A percentile compares a stretch with the other conserved stretches of the same genome.
These are phyloP conservation scores for Oriolus oriolus DNA, from an alignment of 2,113 vertebrate species.

Conservation along the genomic window DNA sequence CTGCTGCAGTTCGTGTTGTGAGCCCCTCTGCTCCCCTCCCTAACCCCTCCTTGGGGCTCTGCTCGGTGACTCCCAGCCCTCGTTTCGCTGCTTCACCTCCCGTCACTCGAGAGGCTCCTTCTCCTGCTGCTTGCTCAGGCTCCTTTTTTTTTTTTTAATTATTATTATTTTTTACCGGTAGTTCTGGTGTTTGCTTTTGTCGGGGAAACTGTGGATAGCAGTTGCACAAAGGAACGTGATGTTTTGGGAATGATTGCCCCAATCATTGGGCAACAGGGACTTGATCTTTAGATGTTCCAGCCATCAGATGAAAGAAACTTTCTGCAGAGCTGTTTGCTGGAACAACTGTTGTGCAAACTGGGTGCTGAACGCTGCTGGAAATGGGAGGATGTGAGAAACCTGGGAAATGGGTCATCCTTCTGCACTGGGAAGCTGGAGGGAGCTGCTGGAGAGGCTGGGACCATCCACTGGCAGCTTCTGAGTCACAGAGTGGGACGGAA, in stretches of 20 bases:
- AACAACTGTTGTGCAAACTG: not conserved
- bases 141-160: no score
- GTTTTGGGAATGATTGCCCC: not conserved
- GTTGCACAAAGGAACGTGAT: not conserved
- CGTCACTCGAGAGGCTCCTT: not conserved
- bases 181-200: not conserved
- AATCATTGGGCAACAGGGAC: not conserved
- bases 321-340: not conserved
- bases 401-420: not conserved
- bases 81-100: not conserved
- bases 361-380: not conserved
- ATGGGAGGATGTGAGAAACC: not conserved
- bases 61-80: not conserved
- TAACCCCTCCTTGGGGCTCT: not conserved
- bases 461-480: not conserved
- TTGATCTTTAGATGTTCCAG: not conserved
- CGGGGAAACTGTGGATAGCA: not conserved
- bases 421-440: not conserved
- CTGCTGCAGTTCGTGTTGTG: not conserved
- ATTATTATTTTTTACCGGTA: no score
- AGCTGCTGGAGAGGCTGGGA: not conserved
- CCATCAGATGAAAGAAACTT: not conserved
- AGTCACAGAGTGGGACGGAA: not conserved
- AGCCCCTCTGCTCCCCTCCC: fast-evolving
- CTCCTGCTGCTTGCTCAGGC: not conserved